A percentile compares a stretch with the other conserved stretches of the same genome.
These are phyloP conservation scores for Porites divaricata DNA, from an alignment of 92 coral and sea anemone genomes.

Conservation along the genomic window DNA sequence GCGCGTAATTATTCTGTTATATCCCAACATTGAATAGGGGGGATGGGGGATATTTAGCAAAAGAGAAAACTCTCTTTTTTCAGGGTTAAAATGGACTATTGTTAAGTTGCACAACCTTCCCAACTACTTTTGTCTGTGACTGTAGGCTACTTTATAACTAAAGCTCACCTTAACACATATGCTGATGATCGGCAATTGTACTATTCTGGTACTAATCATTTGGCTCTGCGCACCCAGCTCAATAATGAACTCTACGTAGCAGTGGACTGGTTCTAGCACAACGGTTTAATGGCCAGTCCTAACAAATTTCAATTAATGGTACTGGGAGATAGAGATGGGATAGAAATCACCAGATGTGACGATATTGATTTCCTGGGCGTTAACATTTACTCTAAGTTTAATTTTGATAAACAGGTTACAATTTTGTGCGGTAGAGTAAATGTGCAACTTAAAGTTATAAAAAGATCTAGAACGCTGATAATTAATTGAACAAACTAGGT, in stretches of 20 bases:
- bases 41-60: too few species aligned
- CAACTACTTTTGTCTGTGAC: too few species aligned
- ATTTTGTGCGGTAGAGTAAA: slow-evolving; percentile 25
- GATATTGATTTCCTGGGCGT: slow-evolving; percentile 34
- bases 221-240: slow-evolving; percentile 27
- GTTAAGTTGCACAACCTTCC: too few species aligned
- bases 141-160: slow-evolving; percentile 23
- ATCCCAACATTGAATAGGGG: too few species aligned
- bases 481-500: slow-evolving; percentile 19
- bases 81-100: too few species aligned
- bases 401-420: slow-evolving; percentile 34
- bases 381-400: slow-evolving; percentile 32
- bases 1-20: too few species aligned
- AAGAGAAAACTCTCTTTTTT: too few species aligned
- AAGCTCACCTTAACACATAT: slow-evolving; percentile 31
- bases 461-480: slow-evolving; percentile 22
- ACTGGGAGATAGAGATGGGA: slow-evolving; percentile 9
- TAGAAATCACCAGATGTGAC: slow-evolving; percentile 12
- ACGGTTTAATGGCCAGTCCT: slow-evolving; percentile 38
- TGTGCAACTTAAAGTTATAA: slow-evolving; percentile 28
- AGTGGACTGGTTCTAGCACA: slow-evolving; percentile 22
- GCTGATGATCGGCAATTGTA: slow-evolving; percentile 38
- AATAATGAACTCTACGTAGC: slow-evolving; percentile 19
- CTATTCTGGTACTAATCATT: slow-evolving; percentile 19
- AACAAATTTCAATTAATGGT: not conserved